Conservation (phyloP, 1,140 invertebrate genomes). For the Drosophila erecta region DNA sequence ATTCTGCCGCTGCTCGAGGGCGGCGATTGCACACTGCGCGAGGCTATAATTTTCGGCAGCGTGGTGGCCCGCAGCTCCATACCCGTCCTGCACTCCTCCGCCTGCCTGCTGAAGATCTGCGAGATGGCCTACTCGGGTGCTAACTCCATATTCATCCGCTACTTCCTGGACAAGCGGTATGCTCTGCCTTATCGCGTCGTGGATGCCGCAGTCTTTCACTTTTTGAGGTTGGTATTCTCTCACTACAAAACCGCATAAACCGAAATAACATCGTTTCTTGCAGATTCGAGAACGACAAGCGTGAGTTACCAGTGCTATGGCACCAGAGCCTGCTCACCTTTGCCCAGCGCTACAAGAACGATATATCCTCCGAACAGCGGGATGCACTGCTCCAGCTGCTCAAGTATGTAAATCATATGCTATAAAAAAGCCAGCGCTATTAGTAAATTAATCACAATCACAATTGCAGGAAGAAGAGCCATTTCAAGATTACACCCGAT, state of each 20-base stretch:
- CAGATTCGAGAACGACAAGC: constrained; percentile 93
- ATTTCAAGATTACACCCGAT: constrained; percentile 93
- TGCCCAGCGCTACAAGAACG: constrained; percentile 97
- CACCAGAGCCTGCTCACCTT: constrained; percentile 98
- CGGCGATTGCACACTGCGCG: constrained; percentile 96
- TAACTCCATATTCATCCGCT: constrained; percentile 97
- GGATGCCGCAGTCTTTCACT: constrained; percentile 98
- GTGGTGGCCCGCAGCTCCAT: constrained; percentile 96
- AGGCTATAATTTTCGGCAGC: constrained; percentile 97
- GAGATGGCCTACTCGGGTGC: constrained; percentile 99
- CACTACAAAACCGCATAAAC: constrained; percentile 2
- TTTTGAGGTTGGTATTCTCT: constrained; percentile 87
- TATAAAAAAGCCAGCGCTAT: neutral
- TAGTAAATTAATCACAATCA: neutral
- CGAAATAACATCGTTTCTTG: neutral
- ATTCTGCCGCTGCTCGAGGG: constrained; percentile 95
- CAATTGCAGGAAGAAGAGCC: constrained; percentile 88
- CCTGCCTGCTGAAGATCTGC: constrained; percentile 97
- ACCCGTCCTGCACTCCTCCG: constrained; percentile 97
- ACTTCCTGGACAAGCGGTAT: constrained; percentile 99
- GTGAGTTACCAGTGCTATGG: constrained; percentile 97
- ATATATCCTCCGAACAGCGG: constrained; percentile 96
- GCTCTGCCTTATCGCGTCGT: constrained; percentile 97
- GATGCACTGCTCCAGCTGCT: constrained; percentile 93
- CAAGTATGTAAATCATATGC: constrained; percentile 75